phyloP scores from a whole-genome alignment of 2,888 invertebrate genomes.

The Nemurella pictetii region DNA sequence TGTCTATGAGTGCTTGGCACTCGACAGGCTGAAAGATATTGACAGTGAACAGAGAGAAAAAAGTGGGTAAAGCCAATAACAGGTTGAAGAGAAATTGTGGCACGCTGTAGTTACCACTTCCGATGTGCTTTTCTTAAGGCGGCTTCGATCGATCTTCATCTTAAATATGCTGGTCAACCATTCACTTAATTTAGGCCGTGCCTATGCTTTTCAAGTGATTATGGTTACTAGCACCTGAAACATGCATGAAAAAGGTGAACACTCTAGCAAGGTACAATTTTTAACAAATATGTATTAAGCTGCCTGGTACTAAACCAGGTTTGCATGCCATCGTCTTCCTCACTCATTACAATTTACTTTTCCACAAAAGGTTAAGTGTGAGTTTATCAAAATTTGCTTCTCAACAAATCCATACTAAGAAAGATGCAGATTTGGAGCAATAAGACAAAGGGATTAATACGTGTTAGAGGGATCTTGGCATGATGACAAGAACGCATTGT shows the following conservation, averaged over 20 bases:
- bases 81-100: background rate
- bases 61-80: background rate
- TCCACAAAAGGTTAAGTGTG: too few relatives aligned
- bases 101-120: slow-evolving; percentile 64
- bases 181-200: background rate
- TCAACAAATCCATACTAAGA: too few relatives aligned
- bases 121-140: slow-evolving; percentile 80
- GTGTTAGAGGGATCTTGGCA: too few relatives aligned
- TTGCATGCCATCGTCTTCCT: too few relatives aligned
- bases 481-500: too few relatives aligned
- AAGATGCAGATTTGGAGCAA: too few relatives aligned
- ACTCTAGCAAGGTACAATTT: too few relatives aligned
- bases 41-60: background rate
- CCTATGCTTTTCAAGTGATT: background rate
- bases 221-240: background rate
- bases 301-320: too few relatives aligned
- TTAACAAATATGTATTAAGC: too few relatives aligned
- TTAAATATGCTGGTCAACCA: slow-evolving; percentile 42
- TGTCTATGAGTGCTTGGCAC: slow-evolving; percentile 75
- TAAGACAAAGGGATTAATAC: too few relatives aligned
- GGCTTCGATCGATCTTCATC: slow-evolving; percentile 82
- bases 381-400: too few relatives aligned
- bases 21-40: slow-evolving; percentile 61
- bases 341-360: too few relatives aligned
- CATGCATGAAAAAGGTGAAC: background rate